Percentiles rank a stretch among this genome's conserved stretches.
Evolutionary conservation across 2,113 vertebrate genomes (phyloP).

Genomic region (Percina caprodes): DNA sequence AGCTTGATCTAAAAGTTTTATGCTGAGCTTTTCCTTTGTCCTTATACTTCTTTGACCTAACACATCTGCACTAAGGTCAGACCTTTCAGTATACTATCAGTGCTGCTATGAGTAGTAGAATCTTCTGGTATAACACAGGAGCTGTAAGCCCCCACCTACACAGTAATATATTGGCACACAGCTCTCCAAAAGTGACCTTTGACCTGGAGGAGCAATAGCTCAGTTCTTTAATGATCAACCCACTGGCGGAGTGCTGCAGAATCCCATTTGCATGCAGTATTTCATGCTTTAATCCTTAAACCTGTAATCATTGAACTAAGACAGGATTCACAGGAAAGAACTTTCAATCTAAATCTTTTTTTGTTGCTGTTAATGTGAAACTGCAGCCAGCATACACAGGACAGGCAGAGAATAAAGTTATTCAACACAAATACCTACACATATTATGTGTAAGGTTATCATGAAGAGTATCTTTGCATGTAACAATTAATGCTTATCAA

Average conservation of each 20-base stretch:
- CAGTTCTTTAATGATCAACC: slow-evolving; percentile 88
- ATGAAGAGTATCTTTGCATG: neutral
- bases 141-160: neutral
- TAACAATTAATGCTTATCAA: neutral
- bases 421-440: neutral
- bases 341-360: neutral
- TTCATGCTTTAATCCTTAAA: slow-evolving; percentile 65
- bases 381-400: neutral
- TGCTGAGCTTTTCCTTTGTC: neutral
- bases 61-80: neutral
- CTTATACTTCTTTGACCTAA: neutral
- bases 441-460: neutral
- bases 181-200: slow-evolving; percentile 86
- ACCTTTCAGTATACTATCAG: neutral
- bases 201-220: slow-evolving; percentile 86
- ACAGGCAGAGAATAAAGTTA: too few species aligned
- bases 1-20: neutral
- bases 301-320: neutral
- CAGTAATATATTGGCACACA: slow-evolving; percentile 84
- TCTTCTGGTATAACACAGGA: neutral
- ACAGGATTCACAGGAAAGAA: neutral
- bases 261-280: slow-evolving; percentile 74
- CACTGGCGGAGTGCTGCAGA: slow-evolving; percentile 74
- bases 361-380: neutral
- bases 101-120: neutral